Base-by-base conservation (phyloP, 92 coral and sea anemone genomes). In the Zoanthus sociatus region DNA sequence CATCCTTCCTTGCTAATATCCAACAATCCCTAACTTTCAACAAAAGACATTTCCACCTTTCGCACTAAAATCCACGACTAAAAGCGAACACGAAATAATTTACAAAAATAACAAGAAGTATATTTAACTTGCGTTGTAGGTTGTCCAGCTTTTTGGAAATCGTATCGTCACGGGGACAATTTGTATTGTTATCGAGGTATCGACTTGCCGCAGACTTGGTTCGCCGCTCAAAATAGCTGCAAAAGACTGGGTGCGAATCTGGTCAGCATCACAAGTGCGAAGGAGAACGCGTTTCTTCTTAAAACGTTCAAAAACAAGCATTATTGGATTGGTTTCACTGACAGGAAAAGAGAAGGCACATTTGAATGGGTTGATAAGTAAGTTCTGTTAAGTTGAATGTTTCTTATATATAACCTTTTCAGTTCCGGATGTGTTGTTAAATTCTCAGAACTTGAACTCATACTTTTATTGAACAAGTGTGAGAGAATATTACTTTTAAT, bases 291-390 rank as follows among this genome's bases (percentile, higher is more conserved):
- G 17, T 79, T 79, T 64, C 44, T 79, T 15, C 56, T 1, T 7
- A 46, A 63, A 32, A 16, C 63, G 56, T 26, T 53, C 56, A 61
- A 67, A 4, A 17, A 67, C 17, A 3, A 2, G 8, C 73, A 79
- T 44, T 73, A 55, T 1, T 79, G 84, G 84, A 79, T 79, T 14
- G 84, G 84, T 11, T 44, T 60, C 47, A 79, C 61, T 21, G 84
- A 79, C 56, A 61, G 73, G 72, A 79, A 72, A 26, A 79, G 73
- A 1, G 84, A 79, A 17, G 84, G 84, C 11, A 61, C 7, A 18
- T 33, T 61, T 50, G 84, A 79, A 67, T 79, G 84, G 84, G 14
- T 20, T 20, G 84, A 79, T 46, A 44, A 20, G 84, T 79, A 79
- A 61, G 84, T 17, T 9, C 18, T 3, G 55, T 7, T 50, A 50